A percentile compares a stretch with the other conserved stretches of the same genome.
These are phyloP conservation scores for Mormoops blainvillei DNA, from an alignment of 2,113 vertebrate genomes.

Conservation along the genomic window DNA sequence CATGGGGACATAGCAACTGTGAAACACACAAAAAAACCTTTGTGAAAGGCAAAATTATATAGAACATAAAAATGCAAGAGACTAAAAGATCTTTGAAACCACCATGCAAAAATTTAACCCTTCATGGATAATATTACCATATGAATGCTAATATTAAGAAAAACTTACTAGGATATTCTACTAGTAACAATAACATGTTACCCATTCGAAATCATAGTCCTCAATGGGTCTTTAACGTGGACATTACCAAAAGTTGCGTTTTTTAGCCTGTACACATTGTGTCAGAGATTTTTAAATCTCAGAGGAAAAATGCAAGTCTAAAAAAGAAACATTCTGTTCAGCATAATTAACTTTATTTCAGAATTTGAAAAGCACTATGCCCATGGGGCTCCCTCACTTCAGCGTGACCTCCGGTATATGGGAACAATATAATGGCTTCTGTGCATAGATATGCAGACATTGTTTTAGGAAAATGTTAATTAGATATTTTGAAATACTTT, in stretches of 20 bases:
- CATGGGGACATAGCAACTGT: not conserved
- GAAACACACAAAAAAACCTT: not conserved
- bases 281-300: constrained; percentile 21
- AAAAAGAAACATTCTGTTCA: not conserved
- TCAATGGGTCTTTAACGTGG: not conserved
- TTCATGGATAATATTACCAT: not conserved
- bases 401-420: not conserved
- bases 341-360: not conserved
- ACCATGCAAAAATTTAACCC: not conserved
- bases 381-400: not conserved
- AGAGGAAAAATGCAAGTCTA: not conserved
- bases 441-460: not conserved
- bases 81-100: not conserved
- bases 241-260: not conserved
- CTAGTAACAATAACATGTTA: not conserved
- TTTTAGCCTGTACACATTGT: not conserved
- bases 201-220: not conserved
- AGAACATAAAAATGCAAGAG: not conserved
- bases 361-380: not conserved
- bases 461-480: not conserved
- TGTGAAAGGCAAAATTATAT: not conserved
- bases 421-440: not conserved
- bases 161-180: not conserved
- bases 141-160: not conserved
- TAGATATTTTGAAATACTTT: not conserved